A percentile compares a stretch with the other conserved stretches of the same genome.
These are phyloP conservation scores for Pheucticus melanocephalus DNA, from an alignment of 2,113 vertebrate genomes.

Conservation along the genomic window DNA sequence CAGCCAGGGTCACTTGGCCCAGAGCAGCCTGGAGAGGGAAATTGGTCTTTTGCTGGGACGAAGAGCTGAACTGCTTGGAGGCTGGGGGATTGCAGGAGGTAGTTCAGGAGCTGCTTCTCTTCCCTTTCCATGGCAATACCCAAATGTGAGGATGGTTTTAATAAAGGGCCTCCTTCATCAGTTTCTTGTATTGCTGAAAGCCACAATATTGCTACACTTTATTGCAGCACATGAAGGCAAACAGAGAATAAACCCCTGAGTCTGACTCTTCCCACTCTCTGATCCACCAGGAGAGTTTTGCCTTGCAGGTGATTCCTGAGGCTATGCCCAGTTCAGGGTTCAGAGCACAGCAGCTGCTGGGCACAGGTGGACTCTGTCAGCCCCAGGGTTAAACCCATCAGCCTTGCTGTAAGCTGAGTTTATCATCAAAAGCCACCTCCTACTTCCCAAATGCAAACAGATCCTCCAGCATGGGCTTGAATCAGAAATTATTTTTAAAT, in stretches of 20 bases:
- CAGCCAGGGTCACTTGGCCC: not conserved
- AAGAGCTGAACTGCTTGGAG: not conserved
- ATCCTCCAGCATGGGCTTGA: not conserved
- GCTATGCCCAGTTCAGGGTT: not conserved
- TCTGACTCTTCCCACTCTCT: not conserved
- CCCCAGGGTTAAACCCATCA: not conserved
- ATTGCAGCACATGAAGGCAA: not conserved
- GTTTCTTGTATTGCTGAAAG: not conserved
- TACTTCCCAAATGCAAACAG: not conserved
- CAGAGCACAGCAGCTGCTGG: not conserved
- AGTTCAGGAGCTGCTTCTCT: not conserved
- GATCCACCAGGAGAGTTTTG: not conserved
- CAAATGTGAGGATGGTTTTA: not conserved
- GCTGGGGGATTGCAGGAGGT: not conserved
- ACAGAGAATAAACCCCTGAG: not conserved
- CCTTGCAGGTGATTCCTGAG: not conserved
- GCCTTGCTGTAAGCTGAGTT: not conserved
- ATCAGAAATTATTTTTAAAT: not conserved
- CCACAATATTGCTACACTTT: not conserved
- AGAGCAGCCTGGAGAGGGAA: not conserved
- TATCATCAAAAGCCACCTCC: not conserved
- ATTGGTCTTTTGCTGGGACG: not conserved
- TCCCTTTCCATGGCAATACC: not conserved
- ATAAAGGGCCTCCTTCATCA: not conserved
- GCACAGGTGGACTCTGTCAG: not conserved